phyloP scores from a whole-genome alignment of 35 echinoderm and acorn worm species.

The Stichopus chloronotus region DNA sequence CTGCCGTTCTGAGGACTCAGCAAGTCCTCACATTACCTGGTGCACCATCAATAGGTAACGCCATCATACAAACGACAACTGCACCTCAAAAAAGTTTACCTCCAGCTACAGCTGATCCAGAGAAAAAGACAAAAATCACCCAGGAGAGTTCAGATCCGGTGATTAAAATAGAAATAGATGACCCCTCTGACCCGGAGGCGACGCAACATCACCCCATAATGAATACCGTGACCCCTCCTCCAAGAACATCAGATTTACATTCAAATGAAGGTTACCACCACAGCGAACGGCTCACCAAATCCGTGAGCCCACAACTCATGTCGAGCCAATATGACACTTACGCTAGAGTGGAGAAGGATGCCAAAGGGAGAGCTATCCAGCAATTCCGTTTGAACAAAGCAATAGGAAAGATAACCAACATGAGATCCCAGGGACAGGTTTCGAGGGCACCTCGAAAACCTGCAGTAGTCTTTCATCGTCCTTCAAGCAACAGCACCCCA shows the following conservation, averaged over 20 bases:
- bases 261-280: background rate
- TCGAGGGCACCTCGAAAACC: constrained; percentile 54
- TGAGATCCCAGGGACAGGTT: constrained; percentile 19
- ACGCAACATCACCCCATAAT: background rate
- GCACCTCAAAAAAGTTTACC: background rate
- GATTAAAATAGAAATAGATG: constrained; percentile 51
- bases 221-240: constrained; percentile 44
- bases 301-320: constrained; percentile 39
- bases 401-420: constrained; percentile 47
- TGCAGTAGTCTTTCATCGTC: constrained; percentile 41
- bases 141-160: background rate
- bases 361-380: constrained; percentile 23
- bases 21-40: constrained; percentile 5
- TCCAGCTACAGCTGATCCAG: background rate
- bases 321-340: background rate
- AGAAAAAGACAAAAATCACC: background rate
- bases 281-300: constrained; percentile 35
- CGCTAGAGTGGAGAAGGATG: constrained; percentile 1
- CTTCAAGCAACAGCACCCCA: constrained; percentile 45
- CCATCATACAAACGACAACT: background rate
- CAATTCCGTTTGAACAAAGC: constrained; percentile 46
- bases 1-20: constrained; percentile 17
- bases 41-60: background rate
- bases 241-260: background rate
- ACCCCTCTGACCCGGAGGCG: constrained; percentile 1